These are phyloP conservation scores for Solea senegalensis DNA, from an alignment of 2,113 vertebrate genomes.

Conservation along the genomic window DNA sequence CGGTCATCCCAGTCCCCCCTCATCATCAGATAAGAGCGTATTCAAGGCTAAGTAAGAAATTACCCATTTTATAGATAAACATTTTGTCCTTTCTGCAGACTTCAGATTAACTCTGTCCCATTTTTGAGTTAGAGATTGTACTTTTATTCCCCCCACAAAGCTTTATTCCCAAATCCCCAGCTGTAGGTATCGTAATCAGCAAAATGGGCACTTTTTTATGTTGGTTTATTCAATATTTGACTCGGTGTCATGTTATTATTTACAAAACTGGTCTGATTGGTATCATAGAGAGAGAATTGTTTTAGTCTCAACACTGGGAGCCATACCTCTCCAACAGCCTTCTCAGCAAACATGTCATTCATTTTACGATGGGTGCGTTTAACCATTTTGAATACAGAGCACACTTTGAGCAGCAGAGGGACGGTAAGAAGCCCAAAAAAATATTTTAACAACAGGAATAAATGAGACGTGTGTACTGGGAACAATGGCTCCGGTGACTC, in stretches of 20 bases:
- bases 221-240: constrained; percentile 33
- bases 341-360: constrained; percentile 46
- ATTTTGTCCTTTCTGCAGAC: constrained; percentile 53
- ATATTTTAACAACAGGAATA: constrained; percentile 28
- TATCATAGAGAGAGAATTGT: background rate
- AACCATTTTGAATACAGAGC: constrained; percentile 42
- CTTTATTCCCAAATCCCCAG: constrained; percentile 14
- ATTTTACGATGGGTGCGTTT: constrained; percentile 40
- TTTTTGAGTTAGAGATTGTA: constrained; percentile 49
- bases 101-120: constrained; percentile 52
- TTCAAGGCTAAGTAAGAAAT: constrained; percentile 51
- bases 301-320: background rate
- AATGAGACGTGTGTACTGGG: constrained; percentile 38
- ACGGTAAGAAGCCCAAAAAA: constrained; percentile 31
- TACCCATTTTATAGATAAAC: constrained; percentile 57
- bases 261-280: background rate
- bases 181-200: constrained; percentile 22
- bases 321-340: constrained; percentile 18
- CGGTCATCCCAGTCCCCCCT: constrained; percentile 24
- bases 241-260: background rate
- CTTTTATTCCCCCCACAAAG: constrained; percentile 16
- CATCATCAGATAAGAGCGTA: constrained; percentile 52
- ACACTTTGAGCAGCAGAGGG: constrained; percentile 22
- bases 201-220: constrained; percentile 5
- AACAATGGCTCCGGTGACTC: constrained; percentile 30